Percentiles rank a stretch among this genome's conserved stretches.
These are phyloP conservation scores for Drosophila meridionalis DNA, from an alignment of 2,888 invertebrate species.

Conservation along the genomic window DNA sequence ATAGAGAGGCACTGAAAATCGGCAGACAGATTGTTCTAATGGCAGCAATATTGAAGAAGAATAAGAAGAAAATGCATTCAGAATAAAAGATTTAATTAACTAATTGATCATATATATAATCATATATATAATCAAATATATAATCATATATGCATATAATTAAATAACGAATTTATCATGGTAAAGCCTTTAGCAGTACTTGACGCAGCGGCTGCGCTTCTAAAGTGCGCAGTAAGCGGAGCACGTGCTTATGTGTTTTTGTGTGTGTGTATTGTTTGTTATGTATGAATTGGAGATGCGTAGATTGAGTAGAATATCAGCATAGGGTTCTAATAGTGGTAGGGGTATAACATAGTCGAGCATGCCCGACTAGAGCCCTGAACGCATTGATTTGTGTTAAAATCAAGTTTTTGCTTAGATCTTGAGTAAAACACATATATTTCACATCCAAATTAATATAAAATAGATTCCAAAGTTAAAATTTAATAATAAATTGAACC, in stretches of 20 bases:
- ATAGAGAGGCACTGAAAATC: neutral
- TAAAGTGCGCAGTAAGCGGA: neutral
- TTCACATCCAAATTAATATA: too few relatives aligned
- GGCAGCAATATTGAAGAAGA: neutral
- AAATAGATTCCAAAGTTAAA: too few relatives aligned
- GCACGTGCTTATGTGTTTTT: neutral
- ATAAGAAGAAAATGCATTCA: neutral
- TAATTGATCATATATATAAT: too few relatives aligned
- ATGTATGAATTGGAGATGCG: neutral
- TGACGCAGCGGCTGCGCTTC: neutral
- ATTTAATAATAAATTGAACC: too few relatives aligned
- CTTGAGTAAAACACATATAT: too few relatives aligned
- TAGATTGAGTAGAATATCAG: neutral
- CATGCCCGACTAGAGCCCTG: too few relatives aligned
- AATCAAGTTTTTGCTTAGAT: too few relatives aligned
- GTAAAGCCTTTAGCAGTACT: neutral
- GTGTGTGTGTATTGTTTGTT: neutral
- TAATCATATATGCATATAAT: neutral
- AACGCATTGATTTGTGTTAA: too few relatives aligned
- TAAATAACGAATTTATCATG: neutral
- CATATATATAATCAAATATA: too few relatives aligned
- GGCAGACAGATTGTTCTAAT: neutral
- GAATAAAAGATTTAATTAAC: neutral
- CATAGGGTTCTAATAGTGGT: too few relatives aligned
- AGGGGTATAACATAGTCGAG: too few relatives aligned